Percentiles rank a stretch among this genome's conserved stretches.
Conservation (phyloP, 2,113 vertebrate species). For the Stigmatopora nigra region DNA sequence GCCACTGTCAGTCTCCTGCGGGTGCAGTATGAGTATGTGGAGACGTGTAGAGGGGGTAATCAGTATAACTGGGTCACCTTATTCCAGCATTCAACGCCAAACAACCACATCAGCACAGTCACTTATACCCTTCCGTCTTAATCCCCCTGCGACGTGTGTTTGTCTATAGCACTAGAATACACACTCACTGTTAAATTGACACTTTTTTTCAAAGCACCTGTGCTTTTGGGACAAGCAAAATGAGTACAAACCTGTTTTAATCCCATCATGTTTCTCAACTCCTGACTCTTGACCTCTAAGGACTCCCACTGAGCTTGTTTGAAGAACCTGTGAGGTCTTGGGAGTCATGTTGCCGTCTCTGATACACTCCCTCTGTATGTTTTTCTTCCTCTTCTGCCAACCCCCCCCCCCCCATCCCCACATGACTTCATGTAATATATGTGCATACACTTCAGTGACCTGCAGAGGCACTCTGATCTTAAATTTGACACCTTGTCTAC, state of each 20-base stretch:
- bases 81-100: conserved; percentile 54
- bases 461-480: conserved; percentile 59
- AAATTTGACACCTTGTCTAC: conserved; percentile 54
- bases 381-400: neutral
- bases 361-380: neutral
- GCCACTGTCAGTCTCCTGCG: conserved; percentile 49
- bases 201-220: conserved; percentile 11
- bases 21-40: conserved; percentile 36
- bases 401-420: neutral
- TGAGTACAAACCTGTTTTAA: conserved; percentile 6
- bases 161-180: conserved; percentile 22
- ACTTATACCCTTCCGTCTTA: conserved; percentile 1
- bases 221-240: neutral
- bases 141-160: neutral
- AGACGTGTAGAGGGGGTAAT: conserved; percentile 28
- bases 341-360: conserved; percentile 20
- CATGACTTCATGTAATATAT: conserved; percentile 6
- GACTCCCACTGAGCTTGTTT: conserved; percentile 54
- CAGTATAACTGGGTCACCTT: conserved; percentile 70
- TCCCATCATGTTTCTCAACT: conserved; percentile 15
- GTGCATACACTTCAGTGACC: conserved; percentile 28
- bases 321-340: conserved; percentile 42
- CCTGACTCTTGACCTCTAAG: conserved; percentile 47
- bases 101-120: conserved; percentile 39
- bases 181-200: conserved; percentile 8